Evolutionary conservation across 2,888 invertebrate genomes (phyloP).

Genomic region (Sipha maydis): DNA sequence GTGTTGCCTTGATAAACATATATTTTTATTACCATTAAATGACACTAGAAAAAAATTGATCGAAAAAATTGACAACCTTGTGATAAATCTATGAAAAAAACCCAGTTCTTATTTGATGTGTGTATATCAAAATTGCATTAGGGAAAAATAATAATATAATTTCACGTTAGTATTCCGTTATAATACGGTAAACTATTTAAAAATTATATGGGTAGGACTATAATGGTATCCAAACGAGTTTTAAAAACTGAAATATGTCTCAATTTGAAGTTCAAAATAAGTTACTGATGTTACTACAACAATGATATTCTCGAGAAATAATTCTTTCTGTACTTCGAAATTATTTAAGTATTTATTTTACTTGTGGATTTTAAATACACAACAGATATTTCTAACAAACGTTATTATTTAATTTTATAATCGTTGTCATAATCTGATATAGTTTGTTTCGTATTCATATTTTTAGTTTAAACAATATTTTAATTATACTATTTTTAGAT

Average conservation of each 20-base stretch:
- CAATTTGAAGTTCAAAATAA: neutral
- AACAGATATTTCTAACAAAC: slow-evolving; percentile 9
- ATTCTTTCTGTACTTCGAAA: neutral
- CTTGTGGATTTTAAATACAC: neutral
- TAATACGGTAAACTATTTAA: neutral
- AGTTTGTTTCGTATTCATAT: neutral
- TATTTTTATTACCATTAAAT: neutral
- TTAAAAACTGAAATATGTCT: neutral
- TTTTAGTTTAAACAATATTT: neutral
- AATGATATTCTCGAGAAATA: slow-evolving; percentile 1
- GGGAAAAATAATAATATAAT: neutral
- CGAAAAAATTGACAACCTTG: neutral
- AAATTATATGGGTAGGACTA: neutral
- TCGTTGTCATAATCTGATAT: slow-evolving; percentile 4
- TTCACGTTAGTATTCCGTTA: neutral
- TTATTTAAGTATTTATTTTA: slow-evolving; percentile 14
- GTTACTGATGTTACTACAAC: neutral
- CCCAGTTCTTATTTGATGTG: neutral
- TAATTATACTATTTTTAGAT: neutral
- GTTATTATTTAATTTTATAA: neutral
- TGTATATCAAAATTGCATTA: slow-evolving; percentile 11
- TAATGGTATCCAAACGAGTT: neutral
- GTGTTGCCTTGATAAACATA: neutral
- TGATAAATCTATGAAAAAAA: slow-evolving; percentile 19
- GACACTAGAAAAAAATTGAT: neutral